These are phyloP conservation scores for Astyanax mexicanus DNA, from an alignment of 2,797 vertebrate genomes.

Conservation along the genomic window DNA sequence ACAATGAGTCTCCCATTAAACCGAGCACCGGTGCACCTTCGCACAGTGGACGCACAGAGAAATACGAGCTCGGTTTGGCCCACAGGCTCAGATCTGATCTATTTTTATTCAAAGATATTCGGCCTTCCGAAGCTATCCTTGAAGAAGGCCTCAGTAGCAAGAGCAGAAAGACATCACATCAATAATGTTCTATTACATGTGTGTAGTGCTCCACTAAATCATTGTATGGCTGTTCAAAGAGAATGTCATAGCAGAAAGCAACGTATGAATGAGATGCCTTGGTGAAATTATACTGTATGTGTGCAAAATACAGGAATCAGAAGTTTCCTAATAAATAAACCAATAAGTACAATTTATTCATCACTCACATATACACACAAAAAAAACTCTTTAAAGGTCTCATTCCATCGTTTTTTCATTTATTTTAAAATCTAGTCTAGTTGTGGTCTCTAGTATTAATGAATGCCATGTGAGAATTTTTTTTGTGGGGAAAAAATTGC, in stretches of 20 bases:
- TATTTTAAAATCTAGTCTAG: too few species aligned
- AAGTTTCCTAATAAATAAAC: too few species aligned
- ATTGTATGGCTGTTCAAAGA: neutral
- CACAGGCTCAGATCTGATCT: constrained; percentile 19
- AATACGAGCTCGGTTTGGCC: constrained; percentile 4
- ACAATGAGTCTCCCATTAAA: constrained; percentile 74
- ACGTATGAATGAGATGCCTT: neutral
- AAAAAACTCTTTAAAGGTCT: too few species aligned
- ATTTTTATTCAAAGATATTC: constrained; percentile 41
- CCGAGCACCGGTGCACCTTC: constrained; percentile 38
- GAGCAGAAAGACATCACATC: neutral
- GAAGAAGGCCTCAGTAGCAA: neutral
- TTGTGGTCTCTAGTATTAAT: too few species aligned
- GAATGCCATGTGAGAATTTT: too few species aligned
- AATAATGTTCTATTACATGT: constrained; percentile 3
- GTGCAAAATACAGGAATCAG: too few species aligned
- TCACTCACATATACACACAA: too few species aligned
- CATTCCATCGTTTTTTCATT: too few species aligned
- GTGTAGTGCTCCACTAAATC: neutral
- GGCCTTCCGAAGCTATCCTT: constrained; percentile 8
- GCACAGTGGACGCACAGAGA: constrained; percentile 31
- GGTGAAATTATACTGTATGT: neutral
- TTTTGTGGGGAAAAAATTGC: too few species aligned
- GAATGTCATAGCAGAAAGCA: constrained; percentile 10
- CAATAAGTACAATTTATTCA: too few species aligned